These are phyloP conservation scores for Tipula vernalis DNA, from an alignment of 2,888 invertebrate species.

Conservation along the genomic window DNA sequence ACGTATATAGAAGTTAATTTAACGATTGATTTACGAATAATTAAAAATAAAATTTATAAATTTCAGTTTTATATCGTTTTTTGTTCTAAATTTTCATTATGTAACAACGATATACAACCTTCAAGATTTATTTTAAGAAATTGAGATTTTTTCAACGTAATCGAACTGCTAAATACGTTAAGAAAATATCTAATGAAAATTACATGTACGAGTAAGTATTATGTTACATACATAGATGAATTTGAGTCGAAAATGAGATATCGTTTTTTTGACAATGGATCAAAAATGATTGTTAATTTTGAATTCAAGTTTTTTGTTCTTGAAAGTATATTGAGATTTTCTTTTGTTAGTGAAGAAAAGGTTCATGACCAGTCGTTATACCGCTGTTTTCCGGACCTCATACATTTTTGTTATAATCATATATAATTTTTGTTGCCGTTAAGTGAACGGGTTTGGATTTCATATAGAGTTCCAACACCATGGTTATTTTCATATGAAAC, in stretches of 20 bases:
- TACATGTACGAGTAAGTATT: background rate
- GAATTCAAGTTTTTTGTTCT: background rate
- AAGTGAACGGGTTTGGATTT: too few species aligned
- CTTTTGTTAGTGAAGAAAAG: too few species aligned
- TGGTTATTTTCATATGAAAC: too few species aligned
- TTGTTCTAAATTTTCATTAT: background rate
- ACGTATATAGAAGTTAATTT: background rate
- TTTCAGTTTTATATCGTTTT: background rate
- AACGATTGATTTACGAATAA: background rate
- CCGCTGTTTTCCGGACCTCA: too few species aligned
- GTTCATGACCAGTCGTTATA: too few species aligned
- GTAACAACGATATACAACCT: background rate
- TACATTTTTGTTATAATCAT: too few species aligned
- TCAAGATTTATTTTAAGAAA: constrained; percentile 4
- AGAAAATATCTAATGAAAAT: background rate
- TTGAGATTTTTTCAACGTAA: background rate
- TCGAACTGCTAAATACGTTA: background rate
- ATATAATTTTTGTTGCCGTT: too few species aligned
- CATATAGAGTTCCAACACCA: too few species aligned
- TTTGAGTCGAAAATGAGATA: background rate
- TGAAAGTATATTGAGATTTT: too few species aligned
- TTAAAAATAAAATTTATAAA: background rate
- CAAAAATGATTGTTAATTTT: background rate
- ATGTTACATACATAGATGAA: background rate
- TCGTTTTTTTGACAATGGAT: background rate